Evolutionary conservation across 1,140 invertebrate genomes (phyloP).

Genomic region (Brachystomella parvula): DNA sequence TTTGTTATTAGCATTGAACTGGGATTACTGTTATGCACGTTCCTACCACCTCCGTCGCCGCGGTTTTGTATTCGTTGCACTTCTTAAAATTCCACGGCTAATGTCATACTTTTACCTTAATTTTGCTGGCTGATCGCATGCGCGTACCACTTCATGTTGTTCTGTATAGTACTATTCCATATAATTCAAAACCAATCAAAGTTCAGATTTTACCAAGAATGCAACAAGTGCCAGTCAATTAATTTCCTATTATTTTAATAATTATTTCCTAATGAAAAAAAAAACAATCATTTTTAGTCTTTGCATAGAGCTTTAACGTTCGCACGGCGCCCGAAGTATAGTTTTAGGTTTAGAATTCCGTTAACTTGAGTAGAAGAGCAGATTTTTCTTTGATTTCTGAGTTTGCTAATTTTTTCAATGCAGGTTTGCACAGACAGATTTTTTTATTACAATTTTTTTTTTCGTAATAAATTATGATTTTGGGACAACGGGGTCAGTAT

Average conservation of each 20-base stretch:
- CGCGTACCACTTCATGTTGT: background rate
- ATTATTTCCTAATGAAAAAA: background rate
- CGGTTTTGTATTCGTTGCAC: too few species aligned
- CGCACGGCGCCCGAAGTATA: background rate
- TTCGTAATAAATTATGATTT: background rate
- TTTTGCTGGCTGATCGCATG: background rate
- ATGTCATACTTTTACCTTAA: too few species aligned
- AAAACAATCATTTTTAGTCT: background rate
- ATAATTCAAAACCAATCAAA: background rate
- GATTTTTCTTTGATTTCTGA: too few species aligned
- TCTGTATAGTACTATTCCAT: too few species aligned
- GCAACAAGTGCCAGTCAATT: slow-evolving; percentile 3
- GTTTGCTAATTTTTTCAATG: background rate
- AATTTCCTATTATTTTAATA: background rate
- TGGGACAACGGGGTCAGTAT: slow-evolving; percentile 6
- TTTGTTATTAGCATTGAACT: too few species aligned
- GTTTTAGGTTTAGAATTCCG: background rate
- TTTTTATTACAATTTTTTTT: background rate
- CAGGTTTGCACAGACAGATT: too few species aligned
- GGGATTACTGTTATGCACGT: too few species aligned
- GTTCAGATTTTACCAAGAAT: background rate
- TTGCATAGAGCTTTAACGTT: background rate
- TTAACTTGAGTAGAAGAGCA: too few species aligned
- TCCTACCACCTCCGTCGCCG: too few species aligned
- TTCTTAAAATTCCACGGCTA: too few species aligned